Conservation (phyloP, 2,797 vertebrate species). For the Epinephelus awoara region DNA sequence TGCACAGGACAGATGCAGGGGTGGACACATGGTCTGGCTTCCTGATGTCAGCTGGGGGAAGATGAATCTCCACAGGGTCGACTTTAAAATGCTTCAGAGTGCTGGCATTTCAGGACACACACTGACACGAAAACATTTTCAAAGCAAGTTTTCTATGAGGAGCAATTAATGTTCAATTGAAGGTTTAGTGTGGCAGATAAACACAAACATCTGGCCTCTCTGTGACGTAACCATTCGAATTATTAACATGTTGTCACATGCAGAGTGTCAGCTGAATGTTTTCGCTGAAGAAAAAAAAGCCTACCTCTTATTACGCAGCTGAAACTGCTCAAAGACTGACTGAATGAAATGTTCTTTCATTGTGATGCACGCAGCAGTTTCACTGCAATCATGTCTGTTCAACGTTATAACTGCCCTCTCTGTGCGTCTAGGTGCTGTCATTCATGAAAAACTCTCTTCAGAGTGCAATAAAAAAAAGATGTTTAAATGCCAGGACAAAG, state of each 20-base stretch:
- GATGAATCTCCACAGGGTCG: slow-evolving; percentile 29
- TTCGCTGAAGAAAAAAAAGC: background rate
- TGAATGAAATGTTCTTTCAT: background rate
- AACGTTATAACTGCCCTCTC: background rate
- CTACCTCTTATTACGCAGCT: background rate
- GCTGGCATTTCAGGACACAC: slow-evolving; percentile 39
- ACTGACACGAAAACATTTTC: slow-evolving; percentile 1
- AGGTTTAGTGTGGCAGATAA: slow-evolving; percentile 6
- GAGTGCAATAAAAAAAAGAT: background rate
- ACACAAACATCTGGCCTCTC: background rate
- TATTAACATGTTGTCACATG: slow-evolving; percentile 10
- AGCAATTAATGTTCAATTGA: slow-evolving; percentile 4
- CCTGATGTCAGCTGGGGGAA: slow-evolving; percentile 29
- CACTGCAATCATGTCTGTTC: slow-evolving; percentile 3
- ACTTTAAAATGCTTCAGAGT: slow-evolving; percentile 15
- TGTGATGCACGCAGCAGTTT: slow-evolving; percentile 1
- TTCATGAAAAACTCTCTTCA: slow-evolving; percentile 51
- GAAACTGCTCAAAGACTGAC: slow-evolving; percentile 14
- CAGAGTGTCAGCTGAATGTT: background rate
- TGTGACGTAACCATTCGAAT: slow-evolving; percentile 7
- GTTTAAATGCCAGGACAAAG: slow-evolving; percentile 28
- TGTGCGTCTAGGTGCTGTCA: slow-evolving; percentile 16
- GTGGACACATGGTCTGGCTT: slow-evolving; percentile 32
- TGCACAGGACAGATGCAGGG: slow-evolving; percentile 43
- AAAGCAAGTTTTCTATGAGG: slow-evolving; percentile 1